These are phyloP conservation scores for Alloplasta piceator DNA, from an alignment of 2,888 invertebrate species.

Conservation along the genomic window DNA sequence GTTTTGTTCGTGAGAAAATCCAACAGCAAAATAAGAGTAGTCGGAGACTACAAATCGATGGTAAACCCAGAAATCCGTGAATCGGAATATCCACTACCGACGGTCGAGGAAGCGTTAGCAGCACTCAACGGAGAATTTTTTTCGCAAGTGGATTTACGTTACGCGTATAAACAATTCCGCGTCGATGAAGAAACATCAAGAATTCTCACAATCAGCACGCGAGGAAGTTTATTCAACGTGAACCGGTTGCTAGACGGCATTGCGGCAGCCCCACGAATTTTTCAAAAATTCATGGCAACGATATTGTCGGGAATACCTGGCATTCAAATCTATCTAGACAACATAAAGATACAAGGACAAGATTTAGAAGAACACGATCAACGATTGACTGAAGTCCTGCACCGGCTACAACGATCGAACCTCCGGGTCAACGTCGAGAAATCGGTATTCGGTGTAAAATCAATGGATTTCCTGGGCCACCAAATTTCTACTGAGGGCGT, in stretches of 20 bases:
- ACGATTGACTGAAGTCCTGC: conserved; percentile 39
- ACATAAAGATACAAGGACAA: conserved; percentile 48
- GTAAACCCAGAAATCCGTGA: conserved; percentile 71
- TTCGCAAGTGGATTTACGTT: conserved; percentile 67
- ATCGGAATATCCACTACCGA: conserved; percentile 70
- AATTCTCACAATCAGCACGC: conserved; percentile 66
- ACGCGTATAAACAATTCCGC: conserved; percentile 67
- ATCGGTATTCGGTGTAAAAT: conserved; percentile 46
- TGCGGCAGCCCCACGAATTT: conserved; percentile 53
- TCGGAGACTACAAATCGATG: conserved; percentile 69
- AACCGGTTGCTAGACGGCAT: conserved; percentile 52
- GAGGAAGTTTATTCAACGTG: conserved; percentile 49
- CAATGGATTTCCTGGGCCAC: conserved; percentile 53
- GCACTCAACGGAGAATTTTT: conserved; percentile 65
- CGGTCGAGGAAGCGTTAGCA: conserved; percentile 66
- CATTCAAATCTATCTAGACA: conserved; percentile 52
- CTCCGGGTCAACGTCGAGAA: conserved; percentile 45
- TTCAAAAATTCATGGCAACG: conserved; percentile 48
- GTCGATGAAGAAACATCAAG: conserved; percentile 66
- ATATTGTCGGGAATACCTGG: conserved; percentile 50
- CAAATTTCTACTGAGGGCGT: conserved; percentile 32
- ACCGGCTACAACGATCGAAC: conserved; percentile 37
- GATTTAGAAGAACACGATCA: conserved; percentile 41
- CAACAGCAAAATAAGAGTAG: conserved; percentile 62
- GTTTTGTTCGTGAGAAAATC: conserved; percentile 62